phyloP scores from a whole-genome alignment of 1,140 invertebrate genomes.

The Sarcophaga peregrina region DNA sequence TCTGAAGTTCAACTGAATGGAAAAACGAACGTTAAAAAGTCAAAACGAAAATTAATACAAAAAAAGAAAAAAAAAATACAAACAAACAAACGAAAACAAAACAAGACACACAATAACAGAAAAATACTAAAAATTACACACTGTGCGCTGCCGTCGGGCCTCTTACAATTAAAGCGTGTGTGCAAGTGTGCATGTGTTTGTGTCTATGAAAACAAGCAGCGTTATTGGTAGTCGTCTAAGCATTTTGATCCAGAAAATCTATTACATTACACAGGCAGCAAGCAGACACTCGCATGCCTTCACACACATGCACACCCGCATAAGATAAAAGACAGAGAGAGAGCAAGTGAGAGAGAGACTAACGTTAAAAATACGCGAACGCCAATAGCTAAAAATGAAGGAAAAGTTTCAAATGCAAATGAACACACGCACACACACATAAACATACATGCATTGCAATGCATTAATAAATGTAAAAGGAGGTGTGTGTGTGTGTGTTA shows the following conservation, averaged over 20 bases:
- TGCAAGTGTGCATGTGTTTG: neutral
- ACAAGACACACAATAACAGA: neutral
- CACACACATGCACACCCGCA: neutral
- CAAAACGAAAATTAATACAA: too few species aligned
- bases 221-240: neutral
- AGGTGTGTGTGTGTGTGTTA: neutral
- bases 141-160: neutral
- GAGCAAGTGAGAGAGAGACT: neutral
- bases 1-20: constrained; percentile 46
- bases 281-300: neutral
- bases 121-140: constrained; percentile 44
- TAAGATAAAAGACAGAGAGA: neutral
- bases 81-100: constrained; percentile 4
- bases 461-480: neutral
- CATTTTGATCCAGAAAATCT: neutral
- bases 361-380: constrained; percentile 26
- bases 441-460: neutral
- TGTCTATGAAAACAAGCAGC: constrained; percentile 16
- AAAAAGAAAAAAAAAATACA: constrained; percentile 5
- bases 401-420: neutral
- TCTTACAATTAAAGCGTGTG: constrained; percentile 27
- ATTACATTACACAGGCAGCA: neutral
- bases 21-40: constrained; percentile 16
- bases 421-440: neutral
- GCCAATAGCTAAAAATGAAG: constrained; percentile 8